Evolutionary conservation across 1,140 invertebrate species (phyloP), one percentile per base, ranked within the genome.

Genomic region (Apis laboriosa): DNA sequence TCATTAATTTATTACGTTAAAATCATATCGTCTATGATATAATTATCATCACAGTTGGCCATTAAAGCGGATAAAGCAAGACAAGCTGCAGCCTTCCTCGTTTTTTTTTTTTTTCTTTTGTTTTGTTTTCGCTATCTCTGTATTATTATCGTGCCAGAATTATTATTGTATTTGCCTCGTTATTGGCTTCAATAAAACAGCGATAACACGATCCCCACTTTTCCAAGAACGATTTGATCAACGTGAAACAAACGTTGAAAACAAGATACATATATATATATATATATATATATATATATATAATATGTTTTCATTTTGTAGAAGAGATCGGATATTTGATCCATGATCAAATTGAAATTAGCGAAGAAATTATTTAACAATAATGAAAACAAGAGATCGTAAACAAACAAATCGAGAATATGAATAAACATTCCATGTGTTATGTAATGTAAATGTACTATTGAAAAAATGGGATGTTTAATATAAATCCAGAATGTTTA

Each of bases 141-240:
- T 11, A 72, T 72, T 34, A 72, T 56, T 24, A 56, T 72, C 19
- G 24, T 15, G 15, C 11, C 53, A 34, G 51, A 71, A 71, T 72
- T 72, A 56, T 72, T 72, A 72, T 56, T 72, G n/a, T 28, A 56
- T 56, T 72, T 72, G 51, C 70, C 53, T 9, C n/a, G 55, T 49
- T 56, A 13, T 24, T 28, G 70, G 53, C 70, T 72, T 72, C 53
- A 21, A 72, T 72, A 56, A 72, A 72, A 56, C 53, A 28, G 53
- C 70, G 70, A 72, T 72, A 72, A 72, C 43, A 43, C 51, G 70
- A 72, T 28, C 19, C 15, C 15, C 24, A 34, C 19, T 24, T 72
- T 17, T 56, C 17, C 4, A 4, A 28, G 3, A 49, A 8, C 5
- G 21, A n/a, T 71, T 68, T 24, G 24, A 21, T 64, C 63, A 28